These are phyloP conservation scores for Hypercompe scribonia DNA, from an alignment of 2,888 invertebrate genomes.

Conservation along the genomic window DNA sequence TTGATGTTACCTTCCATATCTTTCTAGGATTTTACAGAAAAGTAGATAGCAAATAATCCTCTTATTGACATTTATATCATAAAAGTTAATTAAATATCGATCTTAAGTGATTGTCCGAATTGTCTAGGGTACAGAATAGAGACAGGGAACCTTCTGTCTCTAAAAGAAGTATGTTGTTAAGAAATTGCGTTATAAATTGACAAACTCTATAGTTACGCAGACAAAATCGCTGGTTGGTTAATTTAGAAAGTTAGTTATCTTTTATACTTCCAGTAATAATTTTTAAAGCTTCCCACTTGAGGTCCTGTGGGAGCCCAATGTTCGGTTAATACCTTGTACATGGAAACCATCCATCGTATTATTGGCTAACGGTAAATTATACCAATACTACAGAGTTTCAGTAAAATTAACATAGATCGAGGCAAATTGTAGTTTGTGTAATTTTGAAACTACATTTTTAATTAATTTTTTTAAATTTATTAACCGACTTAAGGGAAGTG, in stretches of 20 bases:
- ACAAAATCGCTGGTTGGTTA: background rate
- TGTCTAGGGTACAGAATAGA: no score
- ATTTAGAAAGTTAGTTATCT: constrained; percentile 11
- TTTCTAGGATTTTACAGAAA: no score
- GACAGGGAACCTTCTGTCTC: no score
- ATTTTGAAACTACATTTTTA: background rate
- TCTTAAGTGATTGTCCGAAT: no score
- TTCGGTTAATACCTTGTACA: constrained; percentile 30
- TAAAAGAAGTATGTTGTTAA: no score
- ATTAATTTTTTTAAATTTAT: background rate
- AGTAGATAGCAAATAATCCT: background rate
- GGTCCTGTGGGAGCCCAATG: constrained; percentile 34
- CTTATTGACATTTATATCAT: background rate
- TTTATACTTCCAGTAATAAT: constrained; percentile 30
- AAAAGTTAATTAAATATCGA: no score
- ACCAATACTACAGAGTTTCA: background rate
- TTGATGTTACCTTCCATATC: background rate
- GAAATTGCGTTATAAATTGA: no score
- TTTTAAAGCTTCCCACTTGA: constrained; percentile 33
- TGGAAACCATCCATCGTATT: constrained; percentile 41
- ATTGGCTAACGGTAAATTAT: constrained; percentile 18
- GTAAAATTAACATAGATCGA: constrained; percentile 2
- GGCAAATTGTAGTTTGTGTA: background rate
- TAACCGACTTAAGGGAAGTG: background rate
- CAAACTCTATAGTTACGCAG: no score